Percentiles rank a stretch among this genome's conserved stretches.
These are phyloP conservation scores for Germaria angustata DNA, from an alignment of 2,888 invertebrate genomes.

Conservation along the genomic window DNA sequence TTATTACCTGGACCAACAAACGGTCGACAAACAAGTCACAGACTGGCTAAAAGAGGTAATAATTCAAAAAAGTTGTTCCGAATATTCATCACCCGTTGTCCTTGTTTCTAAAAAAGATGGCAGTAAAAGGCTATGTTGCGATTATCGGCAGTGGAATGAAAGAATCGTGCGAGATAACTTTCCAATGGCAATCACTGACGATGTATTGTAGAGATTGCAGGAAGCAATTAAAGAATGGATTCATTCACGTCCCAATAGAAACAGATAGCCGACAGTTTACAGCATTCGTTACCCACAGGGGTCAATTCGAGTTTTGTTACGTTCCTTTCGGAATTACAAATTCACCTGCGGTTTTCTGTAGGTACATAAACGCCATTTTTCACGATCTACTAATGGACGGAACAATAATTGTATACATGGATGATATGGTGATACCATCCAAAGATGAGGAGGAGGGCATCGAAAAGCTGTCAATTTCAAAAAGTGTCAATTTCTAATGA, in stretches of 20 bases:
- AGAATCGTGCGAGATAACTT: not conserved
- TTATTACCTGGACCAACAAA: slow-evolving; percentile 64
- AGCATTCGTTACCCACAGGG: not conserved
- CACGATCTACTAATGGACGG: too few species aligned
- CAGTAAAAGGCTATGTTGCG: not conserved
- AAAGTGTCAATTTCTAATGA: not conserved
- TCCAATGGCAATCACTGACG: not conserved
- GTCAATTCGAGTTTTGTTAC: not conserved
- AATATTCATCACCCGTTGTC: slow-evolving; percentile 23
- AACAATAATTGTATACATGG: too few species aligned
- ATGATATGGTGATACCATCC: too few species aligned
- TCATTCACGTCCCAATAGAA: not conserved
- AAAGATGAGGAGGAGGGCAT: too few species aligned
- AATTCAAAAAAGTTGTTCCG: not conserved
- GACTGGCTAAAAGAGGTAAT: slow-evolving; percentile 33
- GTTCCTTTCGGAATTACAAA: not conserved
- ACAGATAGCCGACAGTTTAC: not conserved
- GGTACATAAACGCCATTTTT: too few species aligned
- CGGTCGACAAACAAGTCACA: slow-evolving; percentile 24
- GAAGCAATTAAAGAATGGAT: not conserved
- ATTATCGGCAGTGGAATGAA: not conserved
- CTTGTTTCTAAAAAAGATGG: slow-evolving; percentile 35
- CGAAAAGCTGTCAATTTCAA: not conserved
- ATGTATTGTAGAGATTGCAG: not conserved
- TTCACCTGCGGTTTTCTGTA: not conserved